Base-by-base conservation (phyloP, 2,797 vertebrate species). In the Sebastes reedi region DNA sequence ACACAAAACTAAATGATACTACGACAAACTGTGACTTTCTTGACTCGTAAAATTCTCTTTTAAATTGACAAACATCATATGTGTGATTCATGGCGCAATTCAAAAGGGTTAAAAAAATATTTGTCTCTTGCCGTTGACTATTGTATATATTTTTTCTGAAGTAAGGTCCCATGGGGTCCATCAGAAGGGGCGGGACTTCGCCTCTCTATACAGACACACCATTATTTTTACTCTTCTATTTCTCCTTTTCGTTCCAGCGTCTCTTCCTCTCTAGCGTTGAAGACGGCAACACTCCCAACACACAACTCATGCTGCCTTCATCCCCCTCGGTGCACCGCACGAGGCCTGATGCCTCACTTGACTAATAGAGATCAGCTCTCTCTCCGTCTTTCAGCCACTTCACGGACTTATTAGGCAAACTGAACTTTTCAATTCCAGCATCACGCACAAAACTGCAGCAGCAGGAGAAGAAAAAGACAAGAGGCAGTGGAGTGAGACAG, bases 341-440 rank as follows among this genome's bases (percentile, higher is more conserved):
- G n/a, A n/a, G 14, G 20, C 52, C 14, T 8, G 16, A 52, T 29
- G 36, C 67, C 8, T 72, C 71, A 65, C 50, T 68, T 39, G 56
- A 71, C 42, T 67, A 34, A 82, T 20, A 22, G 29, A 46, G 50
- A 75, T 68, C 50, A 4, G 60, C 25, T 61, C 72, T 61, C 61
- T 52, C 22, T 0, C 3, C 16, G 13, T 65, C 65, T 72, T 68
- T 88, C 55, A 34, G 67, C 29, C 1, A 5, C 55, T 69, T 56
- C 36, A 16, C 39, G 34, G 69, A 86, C 36, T 60, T 65, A 61
- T 60, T 65, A 46, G 5, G 29, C 2, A 61, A 84, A 67, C 22
- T 25, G 34, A 68, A 60, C 55, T 34, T 75, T 55, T n/a, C 18
- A 27, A 30, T 59, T 27, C 13, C 18, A 42, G 36, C 60, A 20